Evolutionary conservation across 2,797 vertebrate genomes (phyloP), one percentile per base, ranked within the genome.

Genomic region (Lagocephalus sceleratus): DNA sequence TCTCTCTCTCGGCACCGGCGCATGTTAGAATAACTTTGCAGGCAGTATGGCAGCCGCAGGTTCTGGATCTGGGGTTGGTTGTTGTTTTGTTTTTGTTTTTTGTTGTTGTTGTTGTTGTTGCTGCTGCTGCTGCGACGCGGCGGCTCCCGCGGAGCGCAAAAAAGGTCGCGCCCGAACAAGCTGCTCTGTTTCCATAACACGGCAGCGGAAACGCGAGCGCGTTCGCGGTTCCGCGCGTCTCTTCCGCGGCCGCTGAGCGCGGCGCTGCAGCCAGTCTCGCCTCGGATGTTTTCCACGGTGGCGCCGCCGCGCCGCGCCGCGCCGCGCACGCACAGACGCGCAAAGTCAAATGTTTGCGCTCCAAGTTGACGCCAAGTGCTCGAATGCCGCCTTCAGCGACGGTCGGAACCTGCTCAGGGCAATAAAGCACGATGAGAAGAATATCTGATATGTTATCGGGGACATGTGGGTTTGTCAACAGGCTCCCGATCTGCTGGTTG

Each of bases 21-120:
- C 82, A n/a, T 80, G 80, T 77, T 74, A 78, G 11, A 15, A 15
- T 0, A 78, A 82, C 60, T 83, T 78, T 64, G 45, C 54, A 17
- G 72, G 65, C 82, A 68, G 75, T 82, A 29, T 72, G 79, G 76
- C 76, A 60, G 57, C 61, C 32, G 22, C 66, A 6, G 46, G 15
- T 63, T 51, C 51, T 5, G 4, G 15, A 0, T 29, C n/a, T n/a
- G n/a, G n/a, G n/a, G n/a, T n/a, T n/a, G n/a, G n/a, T n/a, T n/a
- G 3, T 1, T 39, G 5, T 39, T 39, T 39, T 39, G 12, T 39
- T 39, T 39, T 39, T 39, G 10, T 39, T 10, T 35, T 11, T 35
- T 11, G 5, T 11, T 35, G 6, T 35, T 11, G 5, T 11, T 35
- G 5, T 35, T 35, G 5, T 11, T 35, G 1, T 54, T 47, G n/a